Conservation (phyloP, 2,113 vertebrate genomes). For the mouse (Mus musculus) region GRCm39 chr17:49342001-49342500, state of each 20-base stretch:
- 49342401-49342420: not conserved
- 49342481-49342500: not conserved
- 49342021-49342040: not conserved
- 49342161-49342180: not conserved
- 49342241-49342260: not conserved
- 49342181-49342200: not conserved
- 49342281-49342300: not conserved
- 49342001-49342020: not conserved
- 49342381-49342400: not conserved
- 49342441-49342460: not conserved
- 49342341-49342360: not conserved
- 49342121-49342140: fast-evolving
- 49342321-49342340: no score
- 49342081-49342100: no score
- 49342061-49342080: fast-evolving
- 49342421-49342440: fast-evolving
- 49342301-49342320: no score
- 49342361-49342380: not conserved
- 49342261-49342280: fast-evolving
- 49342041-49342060: fast-evolving
- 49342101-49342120: fast-evolving
- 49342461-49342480: no score
- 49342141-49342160: not conserved
- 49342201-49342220: not conserved
- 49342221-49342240: not conserved